Evolutionary conservation across 2,113 vertebrate species (phyloP).

Genomic region (Lepisosteus oculatus): DNA sequence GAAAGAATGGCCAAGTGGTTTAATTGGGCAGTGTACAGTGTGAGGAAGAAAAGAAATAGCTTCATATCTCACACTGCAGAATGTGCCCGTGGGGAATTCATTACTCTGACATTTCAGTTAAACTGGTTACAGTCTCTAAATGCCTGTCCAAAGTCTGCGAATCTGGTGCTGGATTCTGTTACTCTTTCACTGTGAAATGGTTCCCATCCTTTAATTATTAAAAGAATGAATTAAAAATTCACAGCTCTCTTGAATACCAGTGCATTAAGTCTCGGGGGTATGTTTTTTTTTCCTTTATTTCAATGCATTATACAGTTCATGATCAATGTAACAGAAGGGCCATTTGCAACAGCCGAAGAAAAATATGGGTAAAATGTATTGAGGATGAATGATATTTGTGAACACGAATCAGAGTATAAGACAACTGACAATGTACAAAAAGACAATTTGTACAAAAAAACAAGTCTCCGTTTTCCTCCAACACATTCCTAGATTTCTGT

Average conservation of each 20-base stretch:
- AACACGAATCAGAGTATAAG: too few relatives aligned
- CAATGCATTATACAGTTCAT: too few relatives aligned
- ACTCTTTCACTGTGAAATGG: not conserved
- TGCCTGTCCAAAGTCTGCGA: not conserved
- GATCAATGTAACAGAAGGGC: too few relatives aligned
- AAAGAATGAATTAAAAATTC: slow-evolving; percentile 3
- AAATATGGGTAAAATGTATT: too few relatives aligned
- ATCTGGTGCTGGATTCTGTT: not conserved
- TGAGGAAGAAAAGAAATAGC: not conserved
- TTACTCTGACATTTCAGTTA: slow-evolving; percentile 8
- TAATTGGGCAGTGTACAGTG: not conserved
- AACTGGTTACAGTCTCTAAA: not conserved
- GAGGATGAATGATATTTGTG: too few relatives aligned
- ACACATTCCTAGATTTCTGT: too few relatives aligned
- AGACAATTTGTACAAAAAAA: too few relatives aligned
- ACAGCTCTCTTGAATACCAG: not conserved
- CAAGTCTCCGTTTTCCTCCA: too few relatives aligned
- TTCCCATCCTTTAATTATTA: slow-evolving; percentile 16
- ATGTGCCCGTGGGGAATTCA: not conserved
- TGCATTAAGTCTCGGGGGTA: too few relatives aligned
- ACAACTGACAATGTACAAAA: too few relatives aligned
- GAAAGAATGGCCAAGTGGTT: not conserved
- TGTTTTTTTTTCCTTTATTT: too few relatives aligned
- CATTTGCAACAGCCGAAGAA: too few relatives aligned
- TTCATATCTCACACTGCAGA: not conserved